Percentiles rank a stretch among this genome's conserved stretches.
Evolutionary conservation across 2,888 invertebrate species (phyloP).

Genomic region (Sycophila texana): DNA sequence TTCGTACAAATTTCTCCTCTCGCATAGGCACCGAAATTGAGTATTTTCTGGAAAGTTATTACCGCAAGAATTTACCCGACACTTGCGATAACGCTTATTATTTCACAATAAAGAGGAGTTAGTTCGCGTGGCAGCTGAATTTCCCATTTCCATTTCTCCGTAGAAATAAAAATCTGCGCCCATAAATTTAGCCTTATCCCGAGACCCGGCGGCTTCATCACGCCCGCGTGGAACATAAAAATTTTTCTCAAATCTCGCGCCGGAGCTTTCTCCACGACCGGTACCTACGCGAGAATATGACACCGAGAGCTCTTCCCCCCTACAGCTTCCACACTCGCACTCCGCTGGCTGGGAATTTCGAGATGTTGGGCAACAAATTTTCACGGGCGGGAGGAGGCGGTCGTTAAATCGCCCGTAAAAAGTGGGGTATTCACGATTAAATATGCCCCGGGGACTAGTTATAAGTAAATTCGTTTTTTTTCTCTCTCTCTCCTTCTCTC

Average conservation of each 20-base stretch:
- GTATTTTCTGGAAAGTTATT: no score
- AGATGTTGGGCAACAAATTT: conserved; percentile 53
- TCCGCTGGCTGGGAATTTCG: conserved; percentile 23
- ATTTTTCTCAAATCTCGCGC: conserved; percentile 31
- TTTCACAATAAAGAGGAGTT: neutral
- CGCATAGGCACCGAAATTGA: no score
- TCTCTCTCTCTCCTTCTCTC: neutral
- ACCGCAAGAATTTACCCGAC: no score
- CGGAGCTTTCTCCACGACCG: conserved; percentile 17
- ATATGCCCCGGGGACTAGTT: conserved; percentile 53
- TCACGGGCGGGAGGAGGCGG: conserved; percentile 23
- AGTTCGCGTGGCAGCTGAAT: neutral
- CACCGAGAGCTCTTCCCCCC: neutral
- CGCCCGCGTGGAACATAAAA: conserved; percentile 7
- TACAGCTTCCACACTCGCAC: no score
- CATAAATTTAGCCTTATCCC: conserved; percentile 29
- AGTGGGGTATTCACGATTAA: conserved; percentile 52
- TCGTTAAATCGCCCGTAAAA: conserved; percentile 53
- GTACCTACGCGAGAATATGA: conserved; percentile 1
- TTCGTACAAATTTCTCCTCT: no score
- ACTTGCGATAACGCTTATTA: no score
- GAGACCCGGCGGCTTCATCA: neutral
- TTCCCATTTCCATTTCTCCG: conserved; percentile 27
- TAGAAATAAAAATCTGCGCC: conserved; percentile 24
- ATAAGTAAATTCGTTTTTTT: conserved; percentile 40